Conservation (phyloP, 2,113 vertebrate genomes). For the Struthio camelus region DNA sequence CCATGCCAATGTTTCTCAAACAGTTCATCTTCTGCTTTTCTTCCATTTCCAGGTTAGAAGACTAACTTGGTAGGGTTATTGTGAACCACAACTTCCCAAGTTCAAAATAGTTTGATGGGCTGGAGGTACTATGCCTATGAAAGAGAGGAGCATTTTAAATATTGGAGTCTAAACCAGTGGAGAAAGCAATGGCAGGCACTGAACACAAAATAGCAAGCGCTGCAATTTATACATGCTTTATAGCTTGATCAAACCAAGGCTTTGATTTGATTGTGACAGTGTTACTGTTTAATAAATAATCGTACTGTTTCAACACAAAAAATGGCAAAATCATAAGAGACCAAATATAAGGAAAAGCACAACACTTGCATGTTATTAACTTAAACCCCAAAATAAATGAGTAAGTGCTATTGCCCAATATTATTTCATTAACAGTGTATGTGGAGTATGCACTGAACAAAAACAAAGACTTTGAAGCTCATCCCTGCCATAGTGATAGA, state of each 20-base stretch:
- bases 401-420: neutral
- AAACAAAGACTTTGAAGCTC: neutral
- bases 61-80: neutral
- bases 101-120: conserved; percentile 26
- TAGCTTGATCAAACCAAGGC: neutral
- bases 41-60: conserved; percentile 45
- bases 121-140: neutral
- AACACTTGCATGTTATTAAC: neutral
- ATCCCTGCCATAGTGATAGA: neutral
- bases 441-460: neutral
- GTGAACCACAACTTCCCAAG: conserved; percentile 37
- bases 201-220: neutral
- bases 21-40: conserved; percentile 35
- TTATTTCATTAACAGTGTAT: neutral
- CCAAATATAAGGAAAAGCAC: neutral
- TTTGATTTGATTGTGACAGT: neutral
- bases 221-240: neutral
- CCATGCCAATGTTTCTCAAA: conserved; percentile 31
- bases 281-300: neutral
- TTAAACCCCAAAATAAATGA: neutral
- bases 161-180: neutral
- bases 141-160: neutral
- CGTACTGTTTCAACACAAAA: neutral
- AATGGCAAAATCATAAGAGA: neutral
- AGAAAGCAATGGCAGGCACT: rapidly evolving